These are phyloP conservation scores for Herminia tarsipennalis DNA, from an alignment of 2,888 invertebrate genomes.

Conservation along the genomic window DNA sequence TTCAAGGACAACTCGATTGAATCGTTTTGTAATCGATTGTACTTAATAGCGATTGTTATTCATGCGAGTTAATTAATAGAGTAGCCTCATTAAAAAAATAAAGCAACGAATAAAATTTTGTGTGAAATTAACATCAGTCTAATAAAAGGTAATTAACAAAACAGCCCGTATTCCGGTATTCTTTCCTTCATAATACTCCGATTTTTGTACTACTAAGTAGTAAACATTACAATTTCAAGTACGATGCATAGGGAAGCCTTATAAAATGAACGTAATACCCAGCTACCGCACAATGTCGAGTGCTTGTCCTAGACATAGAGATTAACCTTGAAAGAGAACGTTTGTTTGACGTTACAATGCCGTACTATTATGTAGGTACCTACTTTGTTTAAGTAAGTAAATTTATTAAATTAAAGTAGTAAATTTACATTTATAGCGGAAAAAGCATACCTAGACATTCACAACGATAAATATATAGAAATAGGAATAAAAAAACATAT, in stretches of 20 bases:
- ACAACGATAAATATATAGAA: no score
- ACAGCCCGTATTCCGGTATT: no score
- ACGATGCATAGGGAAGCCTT: constrained; percentile 55
- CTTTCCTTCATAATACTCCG: not conserved
- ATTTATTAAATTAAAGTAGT: no score
- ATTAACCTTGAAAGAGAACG: constrained; percentile 62
- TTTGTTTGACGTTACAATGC: constrained; percentile 39
- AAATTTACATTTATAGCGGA: no score
- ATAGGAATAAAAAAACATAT: no score
- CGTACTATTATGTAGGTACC: not conserved
- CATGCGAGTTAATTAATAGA: no score
- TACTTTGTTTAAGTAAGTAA: not conserved
- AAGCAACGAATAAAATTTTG: no score
- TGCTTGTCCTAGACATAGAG: constrained; percentile 66
- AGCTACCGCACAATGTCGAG: constrained; percentile 61
- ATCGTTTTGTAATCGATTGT: not conserved
- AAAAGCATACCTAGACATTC: no score
- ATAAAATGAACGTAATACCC: constrained; percentile 46
- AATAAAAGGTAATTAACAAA: no score
- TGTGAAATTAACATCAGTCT: no score
- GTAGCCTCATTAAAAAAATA: no score
- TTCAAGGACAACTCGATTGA: not conserved
- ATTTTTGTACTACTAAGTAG: not conserved
- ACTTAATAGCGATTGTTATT: not conserved
- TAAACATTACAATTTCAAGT: constrained; percentile 30